phyloP scores from a whole-genome alignment of 2,888 invertebrate species.

The Scaeva pyrastri region DNA sequence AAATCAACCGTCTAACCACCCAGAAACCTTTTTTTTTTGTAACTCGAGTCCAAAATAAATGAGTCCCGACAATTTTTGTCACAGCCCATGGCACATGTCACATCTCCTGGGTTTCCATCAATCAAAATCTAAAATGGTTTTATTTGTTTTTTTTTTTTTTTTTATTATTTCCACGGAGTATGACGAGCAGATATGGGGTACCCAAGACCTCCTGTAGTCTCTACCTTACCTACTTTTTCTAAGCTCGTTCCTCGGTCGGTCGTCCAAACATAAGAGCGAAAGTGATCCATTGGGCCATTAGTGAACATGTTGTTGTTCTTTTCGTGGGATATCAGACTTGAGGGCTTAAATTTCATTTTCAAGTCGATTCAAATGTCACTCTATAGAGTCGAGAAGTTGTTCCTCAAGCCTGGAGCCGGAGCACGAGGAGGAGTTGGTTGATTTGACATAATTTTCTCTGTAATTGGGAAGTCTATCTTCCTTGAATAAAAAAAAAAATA shows the following conservation, averaged over 20 bases:
- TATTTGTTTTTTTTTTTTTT: conserved; percentile 17
- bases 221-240: no score
- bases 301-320: conserved; percentile 49
- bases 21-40: conserved; percentile 53
- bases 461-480: conserved; percentile 58
- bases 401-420: not conserved
- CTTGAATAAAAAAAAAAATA: conserved; percentile 26
- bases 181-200: no score
- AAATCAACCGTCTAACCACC: conserved; percentile 47
- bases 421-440: conserved; percentile 34
- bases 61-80: conserved; percentile 57
- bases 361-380: conserved; percentile 18
- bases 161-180: no score
- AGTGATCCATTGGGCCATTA: conserved; percentile 73
- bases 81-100: conserved; percentile 71
- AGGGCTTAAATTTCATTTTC: conserved; percentile 45
- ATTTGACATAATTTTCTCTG: conserved; percentile 71
- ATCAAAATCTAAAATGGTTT: conserved; percentile 63
- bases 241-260: conserved; percentile 5
- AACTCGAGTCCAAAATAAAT: conserved; percentile 62
- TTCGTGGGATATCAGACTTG: conserved; percentile 8
- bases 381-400: no score
- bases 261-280: conserved; percentile 70
- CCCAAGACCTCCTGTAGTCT: no score
- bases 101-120: conserved; percentile 62